These are phyloP conservation scores for Corydoras sp. DNA, from an alignment of 2,113 vertebrate genomes.

Conservation along the genomic window DNA sequence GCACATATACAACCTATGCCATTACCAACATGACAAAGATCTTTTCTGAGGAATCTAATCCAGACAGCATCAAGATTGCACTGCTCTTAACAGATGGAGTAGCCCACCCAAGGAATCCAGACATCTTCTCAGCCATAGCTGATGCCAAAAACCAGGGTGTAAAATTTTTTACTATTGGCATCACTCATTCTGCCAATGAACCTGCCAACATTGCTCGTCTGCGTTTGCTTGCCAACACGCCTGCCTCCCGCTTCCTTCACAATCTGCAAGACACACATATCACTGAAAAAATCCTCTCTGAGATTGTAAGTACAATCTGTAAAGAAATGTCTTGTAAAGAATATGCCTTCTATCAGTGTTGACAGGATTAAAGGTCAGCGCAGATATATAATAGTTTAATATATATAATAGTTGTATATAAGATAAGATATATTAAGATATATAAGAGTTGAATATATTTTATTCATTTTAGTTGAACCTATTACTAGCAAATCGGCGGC, in stretches of 20 bases:
- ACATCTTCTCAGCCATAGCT: slow-evolving; percentile 81
- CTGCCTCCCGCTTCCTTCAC: slow-evolving; percentile 72
- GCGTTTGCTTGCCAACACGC: slow-evolving; percentile 74
- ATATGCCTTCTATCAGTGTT: no score
- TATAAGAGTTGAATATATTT: no score
- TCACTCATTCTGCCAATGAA: slow-evolving; percentile 76
- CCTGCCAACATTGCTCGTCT: slow-evolving; percentile 74
- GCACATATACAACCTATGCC: slow-evolving; percentile 85
- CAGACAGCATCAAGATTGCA: slow-evolving; percentile 68
- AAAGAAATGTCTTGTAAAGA: not conserved
- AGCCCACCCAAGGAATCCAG: slow-evolving; percentile 83
- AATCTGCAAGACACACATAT: slow-evolving; percentile 77
- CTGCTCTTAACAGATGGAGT: slow-evolving; percentile 79
- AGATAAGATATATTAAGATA: no score
- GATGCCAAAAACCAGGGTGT: slow-evolving; percentile 85
- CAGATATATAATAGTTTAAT: no score
- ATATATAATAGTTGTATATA: no score
- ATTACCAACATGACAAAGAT: slow-evolving; percentile 87
- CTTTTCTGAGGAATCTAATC: slow-evolving; percentile 73
- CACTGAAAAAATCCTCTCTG: slow-evolving; percentile 69
- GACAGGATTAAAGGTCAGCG: no score
- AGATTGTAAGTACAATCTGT: slow-evolving; percentile 72
- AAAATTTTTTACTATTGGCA: slow-evolving; percentile 79
- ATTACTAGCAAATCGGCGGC: no score
- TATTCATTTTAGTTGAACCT: no score